These are phyloP conservation scores for Tupaia tana DNA, from an alignment of 2,113 vertebrate genomes.

Conservation along the genomic window DNA sequence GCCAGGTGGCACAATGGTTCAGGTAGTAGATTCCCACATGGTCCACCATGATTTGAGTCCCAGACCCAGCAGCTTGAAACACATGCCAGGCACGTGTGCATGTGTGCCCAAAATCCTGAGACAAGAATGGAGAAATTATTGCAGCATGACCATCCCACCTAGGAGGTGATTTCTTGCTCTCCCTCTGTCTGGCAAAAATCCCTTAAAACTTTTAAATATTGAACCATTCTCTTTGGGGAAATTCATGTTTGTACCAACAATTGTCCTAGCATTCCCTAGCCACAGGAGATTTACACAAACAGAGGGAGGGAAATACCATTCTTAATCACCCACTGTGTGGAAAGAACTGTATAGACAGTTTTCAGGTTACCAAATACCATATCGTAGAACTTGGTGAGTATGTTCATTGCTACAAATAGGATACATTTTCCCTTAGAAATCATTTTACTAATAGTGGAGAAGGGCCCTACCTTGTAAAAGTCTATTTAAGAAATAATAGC, in stretches of 20 bases:
- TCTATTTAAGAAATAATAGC: neutral
- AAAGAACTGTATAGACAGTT: neutral
- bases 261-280: neutral
- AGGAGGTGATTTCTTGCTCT: too few species aligned
- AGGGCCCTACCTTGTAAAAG: neutral
- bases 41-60: too few species aligned
- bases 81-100: too few species aligned
- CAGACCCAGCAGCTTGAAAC: too few species aligned
- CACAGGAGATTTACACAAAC: neutral
- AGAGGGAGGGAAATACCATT: neutral
- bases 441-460: neutral
- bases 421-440: neutral
- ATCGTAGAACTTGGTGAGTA: neutral
- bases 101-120: too few species aligned
- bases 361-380: constrained; percentile 6
- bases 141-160: too few species aligned
- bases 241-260: neutral
- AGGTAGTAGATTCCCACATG: too few species aligned
- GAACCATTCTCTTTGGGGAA: constrained; percentile 26
- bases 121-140: too few species aligned
- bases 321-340: neutral
- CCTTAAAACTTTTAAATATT: neutral
- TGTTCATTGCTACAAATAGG: neutral
- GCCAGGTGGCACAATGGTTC: too few species aligned
- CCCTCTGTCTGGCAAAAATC: too few species aligned